Evolutionary conservation across 2,113 vertebrate species (phyloP).

Genomic region (Vulpes lagopus): DNA sequence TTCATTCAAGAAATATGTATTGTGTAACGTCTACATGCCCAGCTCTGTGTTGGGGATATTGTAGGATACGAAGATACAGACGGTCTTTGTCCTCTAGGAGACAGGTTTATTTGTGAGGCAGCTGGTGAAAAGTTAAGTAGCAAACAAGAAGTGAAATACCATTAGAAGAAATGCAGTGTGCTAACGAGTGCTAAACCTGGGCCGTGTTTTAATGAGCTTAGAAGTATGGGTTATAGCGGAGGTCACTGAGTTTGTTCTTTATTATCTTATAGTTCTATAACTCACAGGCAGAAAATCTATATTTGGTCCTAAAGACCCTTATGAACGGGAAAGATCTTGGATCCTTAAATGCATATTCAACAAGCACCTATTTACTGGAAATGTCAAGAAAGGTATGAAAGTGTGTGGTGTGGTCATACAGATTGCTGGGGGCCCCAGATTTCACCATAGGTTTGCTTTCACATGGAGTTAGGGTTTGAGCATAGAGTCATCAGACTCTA

Average conservation of each 20-base stretch:
- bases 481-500: background rate
- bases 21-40: background rate
- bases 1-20: conserved; percentile 13
- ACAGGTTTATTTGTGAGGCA: background rate
- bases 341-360: background rate
- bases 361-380: background rate
- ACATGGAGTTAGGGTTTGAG: background rate
- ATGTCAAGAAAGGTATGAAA: background rate
- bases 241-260: background rate
- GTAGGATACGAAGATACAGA: background rate
- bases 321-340: background rate
- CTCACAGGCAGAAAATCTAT: background rate
- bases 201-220: background rate
- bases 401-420: background rate
- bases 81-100: conserved; percentile 15
- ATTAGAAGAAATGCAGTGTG: background rate
- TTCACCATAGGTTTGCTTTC: background rate
- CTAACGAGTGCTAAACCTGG: background rate
- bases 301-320: background rate
- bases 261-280: background rate
- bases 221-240: background rate
- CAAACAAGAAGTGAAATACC: background rate
- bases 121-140: background rate
- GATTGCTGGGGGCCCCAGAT: background rate
- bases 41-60: background rate